Percentiles rank a stretch among this genome's conserved stretches.
These are phyloP conservation scores for Rotaria sp. DNA, from an alignment of 2,888 invertebrate genomes.

Conservation along the genomic window DNA sequence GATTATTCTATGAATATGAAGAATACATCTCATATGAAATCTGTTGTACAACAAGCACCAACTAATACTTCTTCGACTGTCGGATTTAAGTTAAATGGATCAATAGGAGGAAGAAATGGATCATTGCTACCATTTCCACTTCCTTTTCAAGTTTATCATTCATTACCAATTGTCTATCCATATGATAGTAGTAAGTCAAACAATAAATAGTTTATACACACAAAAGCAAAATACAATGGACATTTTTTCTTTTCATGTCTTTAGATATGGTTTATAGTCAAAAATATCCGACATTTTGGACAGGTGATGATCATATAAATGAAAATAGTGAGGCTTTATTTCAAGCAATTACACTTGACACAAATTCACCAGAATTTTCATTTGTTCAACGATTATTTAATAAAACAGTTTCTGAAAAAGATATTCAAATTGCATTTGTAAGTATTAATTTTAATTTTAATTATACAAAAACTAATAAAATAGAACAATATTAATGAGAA, in stretches of 20 bases:
- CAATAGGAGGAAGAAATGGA: no score
- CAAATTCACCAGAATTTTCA: neutral
- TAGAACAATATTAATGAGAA: no score
- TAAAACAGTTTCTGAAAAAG: neutral
- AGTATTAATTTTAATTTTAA: neutral
- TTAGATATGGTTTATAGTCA: neutral
- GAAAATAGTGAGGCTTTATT: neutral
- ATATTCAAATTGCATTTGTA: neutral
- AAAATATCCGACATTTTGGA: neutral
- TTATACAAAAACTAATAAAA: neutral
- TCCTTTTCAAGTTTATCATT: neutral
- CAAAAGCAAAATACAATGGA: no score
- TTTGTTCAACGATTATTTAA: neutral
- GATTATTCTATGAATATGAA: neutral
- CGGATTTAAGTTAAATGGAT: no score
- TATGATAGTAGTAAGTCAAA: neutral
- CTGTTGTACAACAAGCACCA: neutral
- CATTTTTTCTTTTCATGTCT: neutral
- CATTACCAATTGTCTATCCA: neutral
- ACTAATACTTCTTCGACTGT: no score
- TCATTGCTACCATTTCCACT: no score
- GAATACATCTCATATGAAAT: neutral
- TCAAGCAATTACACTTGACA: neutral
- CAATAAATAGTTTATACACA: no score
- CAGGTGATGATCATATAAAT: neutral